Base-by-base conservation (phyloP, 2,113 vertebrate genomes). In the Acanthochromis polyacanthus region DNA sequence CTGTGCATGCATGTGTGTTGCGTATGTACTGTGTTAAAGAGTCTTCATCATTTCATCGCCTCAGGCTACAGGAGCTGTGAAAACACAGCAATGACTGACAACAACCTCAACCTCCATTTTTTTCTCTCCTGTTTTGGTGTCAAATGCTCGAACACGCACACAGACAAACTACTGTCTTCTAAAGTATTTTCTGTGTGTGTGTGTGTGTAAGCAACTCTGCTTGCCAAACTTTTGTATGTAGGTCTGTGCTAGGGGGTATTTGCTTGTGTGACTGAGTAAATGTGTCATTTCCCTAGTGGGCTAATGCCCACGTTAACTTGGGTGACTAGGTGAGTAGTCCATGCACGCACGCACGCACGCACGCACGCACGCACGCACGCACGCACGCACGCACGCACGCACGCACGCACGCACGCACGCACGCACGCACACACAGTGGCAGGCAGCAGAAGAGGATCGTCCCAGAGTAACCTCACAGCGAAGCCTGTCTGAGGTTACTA, bases 401-500 rank as follows among this genome's bases (percentile, higher is more conserved):
- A n/a, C n/a, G n/a, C n/a, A n/a, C n/a, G n/a, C n/a, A n/a, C n/a
- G 23, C 32, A 75, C 58, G 64, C 48, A 53, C 66, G 68, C 66
- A 68, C 58, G 62, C 59, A 55, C 64, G 52, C 71, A 51, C 67
- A 46, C 25, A 25, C 10, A 69, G 28, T 56, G 64, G 58, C 75
- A 78, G 43, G 38, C 48, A 75, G 62, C 40, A 76, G 48, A 79
- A 30, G 16, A 58, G 52, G 48, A 78, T 22, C 8, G 75, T 75
- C 79, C 84, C 14, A 23, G 14, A 92, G 86, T 94, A 93, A 94
- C 92, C 91, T 89, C 22, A 2, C 10, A 32, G 8, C 17, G 3
- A 58, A 85, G 64, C 25, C 51, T 64, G 70, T 9, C 0, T 23
- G 14, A 77, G 89, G 89, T 92, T 90, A 90, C 88, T 88, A 45